Evolutionary conservation across 2,797 vertebrate species (phyloP).

Genomic region (Leptodon cayanensis): DNA sequence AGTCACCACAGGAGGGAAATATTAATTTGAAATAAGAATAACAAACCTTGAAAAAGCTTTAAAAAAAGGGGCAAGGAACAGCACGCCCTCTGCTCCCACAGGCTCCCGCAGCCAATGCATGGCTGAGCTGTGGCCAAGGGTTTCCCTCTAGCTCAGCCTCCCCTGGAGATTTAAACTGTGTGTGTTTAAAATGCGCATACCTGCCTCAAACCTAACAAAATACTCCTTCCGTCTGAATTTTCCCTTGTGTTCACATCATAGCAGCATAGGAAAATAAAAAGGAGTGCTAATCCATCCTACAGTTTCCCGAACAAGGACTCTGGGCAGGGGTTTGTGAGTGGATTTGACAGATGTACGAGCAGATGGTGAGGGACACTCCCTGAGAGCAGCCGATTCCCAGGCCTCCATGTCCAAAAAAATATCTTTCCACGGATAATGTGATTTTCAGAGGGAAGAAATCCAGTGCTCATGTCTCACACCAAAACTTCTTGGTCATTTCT

Average conservation of each 20-base stretch:
- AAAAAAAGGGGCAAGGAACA: neutral
- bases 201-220: neutral
- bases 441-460: constrained; percentile 45
- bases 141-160: constrained; percentile 5
- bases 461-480: neutral
- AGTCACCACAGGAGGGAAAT: constrained; percentile 8
- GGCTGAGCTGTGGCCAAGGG: neutral
- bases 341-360: constrained; percentile 48
- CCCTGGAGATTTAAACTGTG: neutral
- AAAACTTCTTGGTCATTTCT: neutral
- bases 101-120: neutral
- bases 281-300: constrained; percentile 38
- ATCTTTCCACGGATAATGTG: constrained; percentile 16
- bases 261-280: constrained; percentile 2
- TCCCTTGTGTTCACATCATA: neutral
- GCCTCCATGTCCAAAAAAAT: constrained; percentile 32
- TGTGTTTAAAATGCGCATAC: neutral
- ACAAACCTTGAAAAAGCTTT: neutral
- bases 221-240: neutral
- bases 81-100: neutral
- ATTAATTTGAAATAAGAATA: neutral
- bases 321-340: constrained; percentile 13
- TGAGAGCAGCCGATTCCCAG: constrained; percentile 31
- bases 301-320: neutral
- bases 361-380: constrained; percentile 51